Percentiles rank a stretch among this genome's conserved stretches.
phyloP scores from a whole-genome alignment of 1,140 invertebrate genomes.

The Aphelenchoides fujianensis region DNA sequence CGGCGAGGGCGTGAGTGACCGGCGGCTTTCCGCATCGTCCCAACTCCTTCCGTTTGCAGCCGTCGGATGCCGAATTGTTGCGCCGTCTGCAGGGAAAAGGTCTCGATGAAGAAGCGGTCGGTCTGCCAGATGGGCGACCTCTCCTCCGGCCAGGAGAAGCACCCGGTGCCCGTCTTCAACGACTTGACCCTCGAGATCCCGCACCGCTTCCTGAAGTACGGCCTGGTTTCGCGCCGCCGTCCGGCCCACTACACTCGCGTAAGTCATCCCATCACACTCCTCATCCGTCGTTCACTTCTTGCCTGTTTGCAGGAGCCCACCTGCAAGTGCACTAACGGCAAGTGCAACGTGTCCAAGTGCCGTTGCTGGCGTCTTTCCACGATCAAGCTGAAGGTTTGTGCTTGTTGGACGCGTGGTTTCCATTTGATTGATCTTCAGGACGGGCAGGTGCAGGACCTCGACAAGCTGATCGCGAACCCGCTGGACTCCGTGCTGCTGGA shows the following conservation, averaged over 20 bases:
- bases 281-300: too few relatives aligned
- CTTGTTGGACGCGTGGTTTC: not conserved
- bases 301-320: not conserved
- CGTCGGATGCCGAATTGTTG: too few relatives aligned
- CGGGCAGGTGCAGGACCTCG: not conserved
- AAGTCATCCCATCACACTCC: too few relatives aligned
- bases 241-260: too few relatives aligned
- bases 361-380: conserved; percentile 2
- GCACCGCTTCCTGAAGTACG: too few relatives aligned
- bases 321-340: conserved; percentile 5
- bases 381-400: conserved; percentile 14
- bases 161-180: not conserved
- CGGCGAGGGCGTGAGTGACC: too few relatives aligned
- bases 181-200: not conserved
- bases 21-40: too few relatives aligned
- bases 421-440: conserved; percentile 7
- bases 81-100: too few relatives aligned
- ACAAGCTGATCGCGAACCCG: conserved; percentile 10
- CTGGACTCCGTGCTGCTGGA: conserved; percentile 13
- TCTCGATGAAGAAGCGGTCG: too few relatives aligned
- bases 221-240: too few relatives aligned
- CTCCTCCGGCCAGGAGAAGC: not conserved
- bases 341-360: conserved; percentile 19
- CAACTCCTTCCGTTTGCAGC: too few relatives aligned
- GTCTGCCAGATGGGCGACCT: too few relatives aligned